Base-by-base conservation (phyloP, 1,140 invertebrate genomes). In the Camponotus vicinus region DNA sequence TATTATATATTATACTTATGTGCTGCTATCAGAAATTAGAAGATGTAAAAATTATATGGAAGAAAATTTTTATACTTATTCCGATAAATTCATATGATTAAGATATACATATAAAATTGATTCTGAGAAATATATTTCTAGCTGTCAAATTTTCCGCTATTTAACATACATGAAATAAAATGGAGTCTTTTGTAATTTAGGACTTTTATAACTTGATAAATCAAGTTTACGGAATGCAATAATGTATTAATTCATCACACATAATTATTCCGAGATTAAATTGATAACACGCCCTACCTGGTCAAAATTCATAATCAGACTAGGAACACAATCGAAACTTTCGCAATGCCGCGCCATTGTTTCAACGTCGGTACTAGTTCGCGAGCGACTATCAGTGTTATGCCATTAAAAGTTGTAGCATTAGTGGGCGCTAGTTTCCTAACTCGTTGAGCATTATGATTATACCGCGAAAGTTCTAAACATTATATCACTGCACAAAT, bases 351-450 rank as follows among this genome's bases (percentile, higher is more conserved):
- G 37, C 3, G 21, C 37, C 37, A 11, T 45, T 73, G 67, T 73
- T 82, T 73, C 67, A 11, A 21, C 67, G 55, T 57, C 34, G 66
- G 69, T 59, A 34, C 37, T 34, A 71, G 78, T 49, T 73, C 40
- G 69, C 18, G 55, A 37, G 40, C n/a, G 40, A 61, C 79, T 83
- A 83, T 75, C 79, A 63, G 40, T 85, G 82, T 85, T 78, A 42
- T 64, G 34, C 61, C 49, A 77, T 85, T 76, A 76, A 85, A 85
- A 85, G 82, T 85, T 76, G 59, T 45, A 79, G 83, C 88, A 87
- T 86, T 89, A 88, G 85, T 86, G 66, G 64, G 75, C 73, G 80
- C 57, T 52, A 75, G 87, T 89, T 86, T 86, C 64, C 86, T 92
- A 92, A 91, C 90, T 88, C 55, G 70, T 70, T 32, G 40, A 21